Evolutionary conservation across 2,888 invertebrate genomes (phyloP).

Genomic region (Neria commutata): DNA sequence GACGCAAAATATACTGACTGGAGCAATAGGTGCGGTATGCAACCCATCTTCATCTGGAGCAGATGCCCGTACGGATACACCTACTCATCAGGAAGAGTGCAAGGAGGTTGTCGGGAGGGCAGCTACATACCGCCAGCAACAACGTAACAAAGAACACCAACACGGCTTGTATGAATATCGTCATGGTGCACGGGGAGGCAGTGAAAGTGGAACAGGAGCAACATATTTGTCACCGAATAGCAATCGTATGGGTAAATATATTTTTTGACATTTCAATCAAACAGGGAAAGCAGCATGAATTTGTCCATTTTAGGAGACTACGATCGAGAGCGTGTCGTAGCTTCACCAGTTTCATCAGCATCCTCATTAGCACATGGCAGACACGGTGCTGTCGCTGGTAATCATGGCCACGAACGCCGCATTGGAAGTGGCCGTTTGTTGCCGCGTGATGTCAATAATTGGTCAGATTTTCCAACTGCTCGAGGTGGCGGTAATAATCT

Average conservation of each 20-base stretch:
- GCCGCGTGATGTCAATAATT: constrained; percentile 65
- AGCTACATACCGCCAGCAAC: no score
- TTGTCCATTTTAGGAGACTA: no score
- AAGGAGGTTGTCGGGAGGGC: no score
- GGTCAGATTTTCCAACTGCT: constrained; percentile 61
- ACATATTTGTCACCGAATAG: no score
- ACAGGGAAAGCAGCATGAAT: no score
- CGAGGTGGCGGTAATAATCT: constrained; percentile 41
- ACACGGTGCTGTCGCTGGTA: no score
- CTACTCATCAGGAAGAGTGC: constrained; percentile 30
- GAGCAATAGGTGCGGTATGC: constrained; percentile 55
- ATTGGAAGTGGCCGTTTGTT: constrained; percentile 85
- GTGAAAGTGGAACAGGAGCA: no score
- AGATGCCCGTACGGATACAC: constrained; percentile 4
- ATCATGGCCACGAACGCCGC: constrained; percentile 63
- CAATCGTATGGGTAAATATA: no score
- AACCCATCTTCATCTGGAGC: no score
- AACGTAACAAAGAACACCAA: constrained; percentile 20
- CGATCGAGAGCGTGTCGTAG: constrained; percentile 31
- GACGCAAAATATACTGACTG: constrained; percentile 7
- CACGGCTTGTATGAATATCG: constrained; percentile 12
- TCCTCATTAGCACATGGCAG: constrained; percentile 31
- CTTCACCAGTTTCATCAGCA: constrained; percentile 33
- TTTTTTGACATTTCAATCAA: no score
- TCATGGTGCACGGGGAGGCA: no score